These are phyloP conservation scores for Drosophila picticornis DNA, from an alignment of 2,888 invertebrate species.

Conservation along the genomic window DNA sequence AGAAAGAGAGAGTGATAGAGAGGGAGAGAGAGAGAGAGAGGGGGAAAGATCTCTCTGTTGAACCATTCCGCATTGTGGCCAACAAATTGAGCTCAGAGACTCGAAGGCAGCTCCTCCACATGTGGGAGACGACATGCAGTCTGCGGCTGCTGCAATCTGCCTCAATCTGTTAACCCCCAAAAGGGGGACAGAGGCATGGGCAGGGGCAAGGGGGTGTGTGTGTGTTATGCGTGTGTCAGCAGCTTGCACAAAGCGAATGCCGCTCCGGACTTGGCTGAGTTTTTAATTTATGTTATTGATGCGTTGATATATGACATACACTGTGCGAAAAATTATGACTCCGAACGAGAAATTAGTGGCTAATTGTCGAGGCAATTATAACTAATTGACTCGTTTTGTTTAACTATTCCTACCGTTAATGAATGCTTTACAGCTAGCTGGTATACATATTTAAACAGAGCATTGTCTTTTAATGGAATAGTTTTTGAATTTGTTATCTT, in stretches of 20 bases:
- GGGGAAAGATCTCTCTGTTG: conserved; percentile 1
- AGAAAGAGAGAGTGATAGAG: background rate
- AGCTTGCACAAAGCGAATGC: conserved; percentile 74
- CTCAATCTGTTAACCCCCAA: conserved; percentile 8
- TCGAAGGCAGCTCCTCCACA: conserved; percentile 28
- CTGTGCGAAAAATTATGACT: conserved; percentile 49
- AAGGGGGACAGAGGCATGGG: background rate
- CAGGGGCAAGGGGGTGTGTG: conserved; percentile 1
- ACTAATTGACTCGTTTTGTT: background rate
- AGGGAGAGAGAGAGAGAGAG: background rate
- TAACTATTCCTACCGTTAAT: background rate
- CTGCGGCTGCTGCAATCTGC: conserved; percentile 59
- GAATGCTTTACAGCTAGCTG: background rate
- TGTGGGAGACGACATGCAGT: conserved; percentile 83
- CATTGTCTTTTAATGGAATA: background rate
- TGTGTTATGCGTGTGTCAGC: conserved; percentile 64
- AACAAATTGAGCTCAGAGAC: conserved; percentile 45
- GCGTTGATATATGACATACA: conserved; percentile 58
- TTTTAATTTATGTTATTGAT: conserved; percentile 79
- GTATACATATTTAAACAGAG: background rate
- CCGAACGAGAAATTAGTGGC: background rate
- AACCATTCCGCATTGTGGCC: conserved; percentile 27
- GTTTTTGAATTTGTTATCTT: background rate
- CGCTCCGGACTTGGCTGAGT: conserved; percentile 60
- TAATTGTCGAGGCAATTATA: conserved; percentile 1